Evolutionary conservation across 2,888 invertebrate species (phyloP).

Genomic region (Thumatha senex): DNA sequence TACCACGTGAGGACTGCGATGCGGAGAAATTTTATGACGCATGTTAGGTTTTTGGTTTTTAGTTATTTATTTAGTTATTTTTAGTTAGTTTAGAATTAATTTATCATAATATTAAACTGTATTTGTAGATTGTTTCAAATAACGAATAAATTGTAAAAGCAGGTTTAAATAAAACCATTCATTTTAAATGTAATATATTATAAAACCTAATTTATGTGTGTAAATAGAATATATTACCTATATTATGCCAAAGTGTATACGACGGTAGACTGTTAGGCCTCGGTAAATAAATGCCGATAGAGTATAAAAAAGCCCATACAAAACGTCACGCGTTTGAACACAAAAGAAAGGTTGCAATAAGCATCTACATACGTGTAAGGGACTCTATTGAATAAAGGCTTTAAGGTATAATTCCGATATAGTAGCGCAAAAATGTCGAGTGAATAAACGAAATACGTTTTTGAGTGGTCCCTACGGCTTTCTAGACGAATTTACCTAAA

Average conservation of each 20-base stretch:
- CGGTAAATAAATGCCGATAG: conserved; percentile 50
- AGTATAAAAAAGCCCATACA: conserved; percentile 55
- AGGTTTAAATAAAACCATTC: too few relatives aligned
- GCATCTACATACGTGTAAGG: conserved; percentile 58
- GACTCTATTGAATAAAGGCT: conserved; percentile 60
- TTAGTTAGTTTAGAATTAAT: too few relatives aligned
- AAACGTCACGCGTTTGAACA: conserved; percentile 58
- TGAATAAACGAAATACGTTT: conserved; percentile 59
- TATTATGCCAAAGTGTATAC: conserved; percentile 37
- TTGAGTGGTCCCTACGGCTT: conserved; percentile 49
- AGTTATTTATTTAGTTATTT: too few relatives aligned
- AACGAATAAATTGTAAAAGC: too few relatives aligned
- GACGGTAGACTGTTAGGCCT: conserved; percentile 39
- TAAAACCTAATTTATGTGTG: conserved; percentile 26
- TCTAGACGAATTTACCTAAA: conserved; percentile 64
- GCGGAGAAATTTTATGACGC: too few relatives aligned
- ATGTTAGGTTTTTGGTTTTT: too few relatives aligned
- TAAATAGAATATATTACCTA: conserved; percentile 30
- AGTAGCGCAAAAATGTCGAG: conserved; percentile 51
- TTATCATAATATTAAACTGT: too few relatives aligned
- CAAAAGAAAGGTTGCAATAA: conserved; percentile 63
- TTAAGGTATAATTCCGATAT: conserved; percentile 72
- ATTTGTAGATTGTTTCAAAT: too few relatives aligned
- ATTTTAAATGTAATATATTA: too few relatives aligned
- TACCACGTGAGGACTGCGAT: too few relatives aligned